phyloP scores from a whole-genome alignment of 2,113 vertebrate species.

The Heloderma charlesbogerti region DNA sequence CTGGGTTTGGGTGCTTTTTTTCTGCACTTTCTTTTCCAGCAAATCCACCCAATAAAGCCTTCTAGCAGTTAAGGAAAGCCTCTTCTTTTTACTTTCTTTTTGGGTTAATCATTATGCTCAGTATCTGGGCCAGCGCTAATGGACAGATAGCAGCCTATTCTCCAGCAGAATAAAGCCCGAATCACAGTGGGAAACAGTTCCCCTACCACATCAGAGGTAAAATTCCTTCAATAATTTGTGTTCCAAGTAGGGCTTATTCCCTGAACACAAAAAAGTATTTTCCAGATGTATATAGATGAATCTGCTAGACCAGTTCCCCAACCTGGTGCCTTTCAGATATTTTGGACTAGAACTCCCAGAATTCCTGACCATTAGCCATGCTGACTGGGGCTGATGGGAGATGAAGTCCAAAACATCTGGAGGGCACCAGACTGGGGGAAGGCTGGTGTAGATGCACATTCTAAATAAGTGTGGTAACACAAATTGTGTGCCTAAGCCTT shows the following conservation, averaged over 20 bases:
- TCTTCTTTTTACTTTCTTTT: not conserved
- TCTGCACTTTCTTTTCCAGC: not conserved
- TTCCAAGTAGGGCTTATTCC: not conserved
- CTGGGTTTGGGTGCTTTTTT: not conserved
- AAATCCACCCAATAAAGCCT: not conserved
- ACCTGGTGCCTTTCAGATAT: no score
- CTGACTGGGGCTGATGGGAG: no score
- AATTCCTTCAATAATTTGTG: not conserved
- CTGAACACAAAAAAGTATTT: not conserved
- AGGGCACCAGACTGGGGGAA: no score
- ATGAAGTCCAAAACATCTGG: no score
- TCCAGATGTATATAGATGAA: not conserved
- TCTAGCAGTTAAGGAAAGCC: not conserved
- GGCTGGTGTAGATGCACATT: not conserved
- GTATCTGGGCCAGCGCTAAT: not conserved
- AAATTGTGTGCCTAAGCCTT: not conserved
- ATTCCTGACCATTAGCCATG: no score
- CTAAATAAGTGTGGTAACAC: not conserved
- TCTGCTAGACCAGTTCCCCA: no score
- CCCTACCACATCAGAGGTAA: not conserved
- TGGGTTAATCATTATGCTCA: not conserved
- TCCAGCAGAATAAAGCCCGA: not conserved
- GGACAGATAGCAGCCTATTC: not conserved
- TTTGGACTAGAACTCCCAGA: no score
- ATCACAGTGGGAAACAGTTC: not conserved